Evolutionary conservation across 2,113 vertebrate genomes (phyloP), one percentile per base, ranked within the genome.

Genomic region (Dermatemys mawii): DNA sequence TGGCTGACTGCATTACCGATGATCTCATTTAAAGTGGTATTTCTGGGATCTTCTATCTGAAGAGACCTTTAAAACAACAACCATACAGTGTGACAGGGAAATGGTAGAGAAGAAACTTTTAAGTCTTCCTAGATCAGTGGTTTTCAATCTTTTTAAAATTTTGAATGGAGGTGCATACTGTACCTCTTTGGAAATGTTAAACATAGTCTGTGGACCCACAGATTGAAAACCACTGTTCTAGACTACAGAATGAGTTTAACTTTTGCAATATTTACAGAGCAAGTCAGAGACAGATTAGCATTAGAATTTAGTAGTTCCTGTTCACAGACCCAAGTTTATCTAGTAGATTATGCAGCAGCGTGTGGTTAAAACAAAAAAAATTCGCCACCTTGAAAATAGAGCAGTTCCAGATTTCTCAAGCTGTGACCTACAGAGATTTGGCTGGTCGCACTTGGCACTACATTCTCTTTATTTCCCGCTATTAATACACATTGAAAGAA

Each of bases 1-100:
- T 55, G 6, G 12, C 12, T 26, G 26, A 2, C 67, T 51, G 1
- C 1, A 0, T 8, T 9, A 4, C 2, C 0, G 2, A 16, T 5
- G 8, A 21, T 7, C 0, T 38, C 44, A 29, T 9, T 0, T 63
- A 1, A 0, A 4, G 2, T 53, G 90, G 1, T 17, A n/a, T 14
- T 78, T 14, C 27, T 57, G 86, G 50, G 81, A 8, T n/a, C 41
- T 57, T 3, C 21, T 46, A 1, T 24, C 73, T 49, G 38, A 53
- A 75, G 26, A 81, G 21, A 38, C 53, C 13, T 0, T 81, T 73
- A 79, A 21, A 38, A 57, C 76, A 12, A 0, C 48, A 48, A 48
- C 3, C 1, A 0, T 2, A 38, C 1, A 54, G 29, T 27, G 88
- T 16, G 78, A 26, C 84, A 38, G 4, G 80, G 29, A 75, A 13